Evolutionary conservation across 1,140 invertebrate species (phyloP).

Genomic region (Vanessa atalanta): DNA sequence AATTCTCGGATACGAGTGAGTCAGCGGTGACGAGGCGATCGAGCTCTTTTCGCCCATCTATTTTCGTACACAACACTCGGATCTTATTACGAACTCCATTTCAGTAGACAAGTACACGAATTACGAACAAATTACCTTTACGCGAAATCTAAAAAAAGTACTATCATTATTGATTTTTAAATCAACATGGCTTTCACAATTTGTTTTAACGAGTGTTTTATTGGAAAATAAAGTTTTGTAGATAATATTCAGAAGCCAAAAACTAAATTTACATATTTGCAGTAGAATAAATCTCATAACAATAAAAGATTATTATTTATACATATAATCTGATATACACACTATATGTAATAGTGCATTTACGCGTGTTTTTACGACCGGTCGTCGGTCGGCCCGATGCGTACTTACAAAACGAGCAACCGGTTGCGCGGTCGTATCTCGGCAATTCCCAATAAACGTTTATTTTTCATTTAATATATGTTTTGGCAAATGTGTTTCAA

Average conservation of each 20-base stretch:
- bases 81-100: constrained; percentile 73
- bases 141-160: background rate
- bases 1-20: constrained; percentile 48
- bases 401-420: background rate
- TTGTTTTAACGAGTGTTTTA: too few relatives aligned
- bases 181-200: too few relatives aligned
- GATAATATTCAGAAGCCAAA: too few relatives aligned
- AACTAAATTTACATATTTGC: too few relatives aligned
- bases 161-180: too few relatives aligned
- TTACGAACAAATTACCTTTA: constrained; percentile 18
- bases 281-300: too few relatives aligned
- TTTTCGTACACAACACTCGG: constrained; percentile 61
- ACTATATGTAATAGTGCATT: background rate
- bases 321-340: background rate
- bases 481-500: too few relatives aligned
- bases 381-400: background rate
- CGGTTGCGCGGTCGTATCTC: constrained; percentile 7
- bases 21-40: constrained; percentile 53
- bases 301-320: too few relatives aligned
- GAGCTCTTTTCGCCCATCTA: constrained; percentile 63
- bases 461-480: too few relatives aligned
- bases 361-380: background rate
- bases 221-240: too few relatives aligned
- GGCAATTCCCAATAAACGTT: too few relatives aligned
- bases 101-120: constrained; percentile 44